Evolutionary conservation across 2,797 vertebrate species (phyloP).

Genomic region (Pangasius macronema): DNA sequence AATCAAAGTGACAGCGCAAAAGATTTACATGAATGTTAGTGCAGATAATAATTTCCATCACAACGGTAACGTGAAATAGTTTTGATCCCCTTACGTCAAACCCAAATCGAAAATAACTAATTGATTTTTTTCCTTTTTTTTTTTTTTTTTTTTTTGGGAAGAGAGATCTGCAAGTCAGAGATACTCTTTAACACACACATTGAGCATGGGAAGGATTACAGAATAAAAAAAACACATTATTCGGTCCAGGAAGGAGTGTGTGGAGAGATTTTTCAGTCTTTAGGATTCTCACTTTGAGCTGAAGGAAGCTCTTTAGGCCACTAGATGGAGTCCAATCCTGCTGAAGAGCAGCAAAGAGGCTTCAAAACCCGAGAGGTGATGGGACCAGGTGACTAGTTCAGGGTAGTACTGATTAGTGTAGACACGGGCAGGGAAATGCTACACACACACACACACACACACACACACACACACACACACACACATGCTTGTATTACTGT

Average conservation of each 20-base stretch:
- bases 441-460: background rate
- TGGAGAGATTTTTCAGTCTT: background rate
- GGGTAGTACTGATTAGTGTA: background rate
- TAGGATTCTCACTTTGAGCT: conserved; percentile 47
- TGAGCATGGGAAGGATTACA: conserved; percentile 34
- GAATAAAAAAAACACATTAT: conserved; percentile 26
- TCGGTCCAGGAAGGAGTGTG: conserved; percentile 18
- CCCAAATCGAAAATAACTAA: conserved; percentile 24
- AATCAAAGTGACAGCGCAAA: conserved; percentile 79
- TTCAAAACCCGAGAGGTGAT: background rate
- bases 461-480: background rate
- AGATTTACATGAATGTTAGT: conserved; percentile 77
- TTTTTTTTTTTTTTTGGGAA: background rate
- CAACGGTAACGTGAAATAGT: conserved; percentile 64
- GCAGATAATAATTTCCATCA: conserved; percentile 70
- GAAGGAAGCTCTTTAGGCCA: conserved; percentile 69
- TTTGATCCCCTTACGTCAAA: conserved; percentile 62
- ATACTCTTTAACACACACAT: conserved; percentile 23
- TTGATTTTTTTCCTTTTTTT: conserved; percentile 24
- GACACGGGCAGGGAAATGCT: background rate
- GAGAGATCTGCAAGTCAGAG: conserved; percentile 4
- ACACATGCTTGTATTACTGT: background rate
- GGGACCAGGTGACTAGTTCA: conserved; percentile 7
- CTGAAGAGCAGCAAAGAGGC: conserved; percentile 64
- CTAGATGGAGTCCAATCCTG: conserved; percentile 84